These are phyloP conservation scores for Fulmarus glacialis DNA, from an alignment of 2,113 vertebrate genomes.

Conservation along the genomic window DNA sequence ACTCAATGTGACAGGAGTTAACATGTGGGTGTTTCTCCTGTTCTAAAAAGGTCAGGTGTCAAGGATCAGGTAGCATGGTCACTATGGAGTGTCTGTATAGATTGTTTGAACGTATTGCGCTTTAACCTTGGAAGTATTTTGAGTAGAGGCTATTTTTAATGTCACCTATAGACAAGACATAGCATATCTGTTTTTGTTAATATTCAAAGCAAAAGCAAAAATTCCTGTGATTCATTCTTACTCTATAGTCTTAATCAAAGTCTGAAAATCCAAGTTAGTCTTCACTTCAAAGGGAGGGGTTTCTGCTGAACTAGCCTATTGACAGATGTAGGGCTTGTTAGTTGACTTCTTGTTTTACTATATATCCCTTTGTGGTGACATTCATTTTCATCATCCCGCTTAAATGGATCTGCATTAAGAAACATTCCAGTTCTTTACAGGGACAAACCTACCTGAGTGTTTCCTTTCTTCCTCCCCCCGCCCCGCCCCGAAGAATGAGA, in stretches of 20 bases:
- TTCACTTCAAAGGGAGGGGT: neutral
- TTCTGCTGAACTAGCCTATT: neutral
- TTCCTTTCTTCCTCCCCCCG: fast-evolving
- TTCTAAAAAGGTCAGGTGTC: too few species aligned
- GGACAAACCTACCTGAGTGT: neutral
- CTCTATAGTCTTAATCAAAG: neutral
- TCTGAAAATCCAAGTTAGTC: neutral
- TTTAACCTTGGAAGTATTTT: neutral
- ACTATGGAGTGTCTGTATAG: neutral
- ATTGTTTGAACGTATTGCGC: neutral
- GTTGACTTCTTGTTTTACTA: neutral
- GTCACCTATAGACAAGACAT: neutral
- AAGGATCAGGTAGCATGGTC: neutral
- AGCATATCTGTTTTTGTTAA: neutral
- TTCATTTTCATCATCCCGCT: neutral
- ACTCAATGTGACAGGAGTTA: neutral
- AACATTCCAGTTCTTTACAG: neutral
- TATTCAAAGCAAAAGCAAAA: neutral
- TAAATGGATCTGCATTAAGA: neutral
- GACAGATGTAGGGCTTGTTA: neutral
- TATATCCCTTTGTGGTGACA: neutral
- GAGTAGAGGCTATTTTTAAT: neutral
- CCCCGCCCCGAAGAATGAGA: neutral
- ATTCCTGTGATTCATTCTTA: neutral
- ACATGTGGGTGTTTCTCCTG: neutral